These are phyloP conservation scores for Corydoras maculifer DNA, from an alignment of 2,113 vertebrate species.

Conservation along the genomic window DNA sequence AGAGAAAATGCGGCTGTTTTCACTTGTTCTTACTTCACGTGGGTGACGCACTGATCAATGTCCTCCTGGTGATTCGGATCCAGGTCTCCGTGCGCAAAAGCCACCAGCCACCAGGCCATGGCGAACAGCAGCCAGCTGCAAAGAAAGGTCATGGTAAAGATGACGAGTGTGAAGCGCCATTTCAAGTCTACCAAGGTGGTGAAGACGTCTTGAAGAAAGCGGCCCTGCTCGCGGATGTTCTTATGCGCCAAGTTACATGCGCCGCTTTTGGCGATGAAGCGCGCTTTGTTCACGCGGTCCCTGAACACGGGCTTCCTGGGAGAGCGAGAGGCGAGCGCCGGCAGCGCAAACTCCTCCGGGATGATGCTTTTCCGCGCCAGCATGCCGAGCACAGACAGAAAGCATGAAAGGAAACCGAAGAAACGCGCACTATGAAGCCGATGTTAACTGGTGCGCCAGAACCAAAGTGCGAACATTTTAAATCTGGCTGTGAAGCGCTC, in stretches of 20 bases:
- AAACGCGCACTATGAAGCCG: not conserved
- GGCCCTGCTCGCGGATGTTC: conserved; percentile 95
- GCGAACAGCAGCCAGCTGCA: conserved; percentile 98
- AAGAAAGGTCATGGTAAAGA: conserved; percentile 96
- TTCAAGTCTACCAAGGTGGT: conserved; percentile 97
- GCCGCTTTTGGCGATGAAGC: conserved; percentile 97
- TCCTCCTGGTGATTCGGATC: conserved; percentile 40
- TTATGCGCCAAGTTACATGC: conserved; percentile 96
- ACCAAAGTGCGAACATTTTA: not conserved
- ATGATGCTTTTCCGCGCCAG: conserved; percentile 95
- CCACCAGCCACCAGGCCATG: conserved; percentile 97
- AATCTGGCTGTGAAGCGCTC: not conserved
- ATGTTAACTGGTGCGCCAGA: not conserved
- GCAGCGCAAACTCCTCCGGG: conserved; percentile 90
- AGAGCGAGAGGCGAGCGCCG: conserved; percentile 81
- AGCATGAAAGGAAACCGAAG: not conserved
- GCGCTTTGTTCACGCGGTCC: conserved; percentile 84
- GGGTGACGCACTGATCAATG: conserved; percentile 76
- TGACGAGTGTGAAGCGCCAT: conserved; percentile 95
- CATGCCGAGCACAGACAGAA: conserved; percentile 61
- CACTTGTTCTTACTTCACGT: conserved; percentile 76
- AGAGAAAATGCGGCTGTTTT: too few species aligned
- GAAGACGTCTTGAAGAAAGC: conserved; percentile 96
- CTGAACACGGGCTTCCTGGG: conserved; percentile 87
- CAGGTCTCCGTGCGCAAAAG: conserved; percentile 92